Evolutionary conservation across 23 tunicate genomes (phyloP).

Genomic region (Halocynthia aurantium): DNA sequence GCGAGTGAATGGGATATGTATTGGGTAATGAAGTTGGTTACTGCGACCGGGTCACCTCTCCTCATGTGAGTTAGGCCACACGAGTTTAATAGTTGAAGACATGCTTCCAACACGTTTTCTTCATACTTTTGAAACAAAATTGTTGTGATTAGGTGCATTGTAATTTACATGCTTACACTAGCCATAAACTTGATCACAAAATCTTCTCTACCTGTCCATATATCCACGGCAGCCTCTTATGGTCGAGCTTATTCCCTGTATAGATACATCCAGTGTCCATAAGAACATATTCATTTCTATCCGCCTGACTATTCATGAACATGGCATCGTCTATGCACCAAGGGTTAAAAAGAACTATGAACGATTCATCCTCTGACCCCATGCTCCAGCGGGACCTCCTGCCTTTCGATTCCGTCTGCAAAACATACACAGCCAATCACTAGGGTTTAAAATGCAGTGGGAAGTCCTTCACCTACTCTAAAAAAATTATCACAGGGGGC

Average conservation of each 20-base stretch:
- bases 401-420: constrained; percentile 14
- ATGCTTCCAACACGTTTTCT: constrained; percentile 1
- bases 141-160: background rate
- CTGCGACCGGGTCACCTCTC: constrained; percentile 13
- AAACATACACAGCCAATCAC: background rate
- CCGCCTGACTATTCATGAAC: constrained; percentile 24
- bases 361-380: background rate
- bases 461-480: background rate
- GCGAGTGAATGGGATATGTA: background rate
- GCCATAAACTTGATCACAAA: background rate
- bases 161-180: background rate
- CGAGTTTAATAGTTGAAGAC: constrained; percentile 1
- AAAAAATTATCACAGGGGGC: too few relatives aligned
- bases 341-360: constrained; percentile 8
- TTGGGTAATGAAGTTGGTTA: background rate
- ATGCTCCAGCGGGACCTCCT: constrained; percentile 3
- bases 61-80: background rate
- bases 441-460: background rate
- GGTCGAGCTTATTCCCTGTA: background rate
- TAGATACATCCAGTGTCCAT: constrained; percentile 14
- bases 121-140: background rate
- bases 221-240: constrained; percentile 11
- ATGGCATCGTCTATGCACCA: constrained; percentile 27
- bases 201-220: constrained; percentile 14
- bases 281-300: constrained; percentile 11